Conservation (phyloP, 2,113 vertebrate genomes). For the Hiodon alosoides region DNA sequence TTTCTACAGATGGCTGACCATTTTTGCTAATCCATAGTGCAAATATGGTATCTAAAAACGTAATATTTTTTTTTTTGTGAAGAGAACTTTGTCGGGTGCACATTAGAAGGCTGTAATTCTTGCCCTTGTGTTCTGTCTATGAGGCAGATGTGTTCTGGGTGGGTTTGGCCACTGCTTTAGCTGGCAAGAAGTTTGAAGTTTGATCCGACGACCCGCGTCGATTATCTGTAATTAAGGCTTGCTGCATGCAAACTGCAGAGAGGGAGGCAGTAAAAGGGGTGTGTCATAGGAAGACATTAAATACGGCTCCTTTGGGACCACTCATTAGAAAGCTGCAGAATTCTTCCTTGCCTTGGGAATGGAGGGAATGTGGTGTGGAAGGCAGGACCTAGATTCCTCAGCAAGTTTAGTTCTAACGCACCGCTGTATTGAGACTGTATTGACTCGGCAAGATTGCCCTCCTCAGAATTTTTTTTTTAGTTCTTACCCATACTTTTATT, state of each 20-base stretch:
- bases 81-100: too few relatives aligned
- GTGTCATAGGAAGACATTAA: neutral
- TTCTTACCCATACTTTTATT: too few relatives aligned
- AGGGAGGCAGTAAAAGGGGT: neutral
- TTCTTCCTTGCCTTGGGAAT: neutral
- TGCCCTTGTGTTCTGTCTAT: too few relatives aligned
- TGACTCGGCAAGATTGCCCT: neutral
- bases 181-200: neutral
- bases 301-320: neutral
- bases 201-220: neutral
- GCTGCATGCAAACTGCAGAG: neutral
- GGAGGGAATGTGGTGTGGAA: neutral
- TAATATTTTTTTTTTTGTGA: too few relatives aligned
- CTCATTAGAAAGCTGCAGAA: slow-evolving; percentile 1
- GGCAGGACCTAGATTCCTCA: neutral
- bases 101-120: too few relatives aligned
- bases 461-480: neutral
- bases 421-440: neutral
- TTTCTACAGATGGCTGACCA: too few relatives aligned
- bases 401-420: slow-evolving; percentile 3
- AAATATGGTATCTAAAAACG: too few relatives aligned
- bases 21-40: too few relatives aligned
- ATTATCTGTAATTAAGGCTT: too few relatives aligned
- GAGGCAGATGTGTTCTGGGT: too few relatives aligned
- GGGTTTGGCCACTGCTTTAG: neutral